Evolutionary conservation across 2,888 invertebrate genomes (phyloP).

Genomic region (Helobdella robusta): DNA sequence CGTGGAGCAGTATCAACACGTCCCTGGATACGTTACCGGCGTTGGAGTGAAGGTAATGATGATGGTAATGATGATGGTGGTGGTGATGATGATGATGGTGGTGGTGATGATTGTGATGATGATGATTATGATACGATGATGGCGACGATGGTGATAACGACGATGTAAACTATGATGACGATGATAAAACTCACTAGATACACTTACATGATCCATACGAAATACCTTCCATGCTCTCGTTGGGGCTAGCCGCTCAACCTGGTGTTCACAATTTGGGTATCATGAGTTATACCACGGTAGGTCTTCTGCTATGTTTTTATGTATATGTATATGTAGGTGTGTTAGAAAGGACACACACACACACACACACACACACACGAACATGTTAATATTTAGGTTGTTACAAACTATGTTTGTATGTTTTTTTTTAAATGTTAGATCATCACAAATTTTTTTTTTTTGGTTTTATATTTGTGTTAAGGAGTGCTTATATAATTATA

Average conservation of each 20-base stretch:
- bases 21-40: constrained; percentile 25
- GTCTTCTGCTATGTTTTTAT: background rate
- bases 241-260: constrained; percentile 25
- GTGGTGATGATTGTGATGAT: background rate
- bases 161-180: background rate
- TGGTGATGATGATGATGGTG: background rate
- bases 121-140: background rate
- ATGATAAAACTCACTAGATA: constrained; percentile 14
- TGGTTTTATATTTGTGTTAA: too few species aligned
- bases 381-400: too few species aligned
- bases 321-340: too few species aligned
- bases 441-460: too few species aligned
- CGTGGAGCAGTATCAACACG: constrained; percentile 30
- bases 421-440: too few species aligned
- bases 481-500: too few species aligned
- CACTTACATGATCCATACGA: constrained; percentile 24
- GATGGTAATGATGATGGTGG: background rate
- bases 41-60: constrained; percentile 28
- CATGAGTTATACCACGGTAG: constrained; percentile 23
- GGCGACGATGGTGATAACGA: background rate
- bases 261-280: constrained; percentile 27
- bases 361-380: too few species aligned
- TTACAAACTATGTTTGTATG: too few species aligned
- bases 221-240: constrained; percentile 22
- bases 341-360: too few species aligned